phyloP scores from a whole-genome alignment of 2,113 vertebrate genomes.

The Scomber scombrus region DNA sequence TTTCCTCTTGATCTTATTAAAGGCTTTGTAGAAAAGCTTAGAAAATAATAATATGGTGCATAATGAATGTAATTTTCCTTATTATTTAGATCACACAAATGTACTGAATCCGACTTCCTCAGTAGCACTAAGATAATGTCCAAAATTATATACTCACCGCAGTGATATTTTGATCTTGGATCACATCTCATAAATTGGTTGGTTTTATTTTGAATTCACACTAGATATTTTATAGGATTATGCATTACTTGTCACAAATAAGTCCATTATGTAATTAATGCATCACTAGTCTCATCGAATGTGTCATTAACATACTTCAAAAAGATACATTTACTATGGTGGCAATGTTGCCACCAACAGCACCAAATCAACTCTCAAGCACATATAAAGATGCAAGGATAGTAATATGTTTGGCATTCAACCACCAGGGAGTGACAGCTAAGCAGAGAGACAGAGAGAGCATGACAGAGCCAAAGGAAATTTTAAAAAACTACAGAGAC shows the following conservation, averaged over 20 bases:
- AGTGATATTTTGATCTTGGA: too few relatives aligned
- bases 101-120: slow-evolving; percentile 25
- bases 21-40: slow-evolving; percentile 9
- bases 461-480: neutral
- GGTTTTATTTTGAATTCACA: too few relatives aligned
- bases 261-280: neutral
- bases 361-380: neutral
- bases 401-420: slow-evolving; percentile 11
- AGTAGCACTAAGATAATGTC: slow-evolving; percentile 20
- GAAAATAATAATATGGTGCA: slow-evolving; percentile 32
- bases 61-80: slow-evolving; percentile 59
- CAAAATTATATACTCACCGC: slow-evolving; percentile 14
- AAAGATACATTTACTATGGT: neutral
- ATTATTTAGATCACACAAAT: slow-evolving; percentile 59
- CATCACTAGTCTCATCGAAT: neutral
- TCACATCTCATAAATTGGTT: too few relatives aligned
- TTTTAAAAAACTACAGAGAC: neutral
- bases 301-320: neutral
- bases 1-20: slow-evolving; percentile 53
- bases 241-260: neutral
- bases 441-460: neutral
- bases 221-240: too few relatives aligned
- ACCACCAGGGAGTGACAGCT: neutral
- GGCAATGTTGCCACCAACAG: neutral
- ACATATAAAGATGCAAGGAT: slow-evolving; percentile 1